Percentiles rank a stretch among this genome's conserved stretches.
These are phyloP conservation scores for Teleiodes luculella DNA, from an alignment of 2,888 invertebrate genomes.

Conservation along the genomic window DNA sequence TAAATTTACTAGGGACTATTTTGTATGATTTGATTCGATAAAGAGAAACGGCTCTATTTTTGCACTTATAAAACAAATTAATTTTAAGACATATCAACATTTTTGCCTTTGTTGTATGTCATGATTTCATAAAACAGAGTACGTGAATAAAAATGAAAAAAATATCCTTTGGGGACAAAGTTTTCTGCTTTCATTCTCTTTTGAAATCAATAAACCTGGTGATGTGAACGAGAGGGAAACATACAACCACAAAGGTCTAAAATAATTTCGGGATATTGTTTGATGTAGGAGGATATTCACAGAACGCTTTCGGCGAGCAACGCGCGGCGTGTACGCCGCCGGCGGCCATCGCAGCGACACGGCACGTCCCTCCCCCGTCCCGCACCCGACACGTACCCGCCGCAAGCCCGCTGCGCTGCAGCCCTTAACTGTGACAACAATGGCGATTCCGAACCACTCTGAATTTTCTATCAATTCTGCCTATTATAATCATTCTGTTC, in stretches of 20 bases:
- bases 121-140: too few species aligned
- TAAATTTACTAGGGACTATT: conserved; percentile 47
- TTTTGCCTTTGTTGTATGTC: too few species aligned
- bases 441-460: background rate
- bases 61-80: background rate
- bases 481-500: too few species aligned
- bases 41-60: background rate
- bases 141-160: too few species aligned
- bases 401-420: conserved; percentile 2
- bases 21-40: background rate
- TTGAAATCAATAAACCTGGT: too few species aligned
- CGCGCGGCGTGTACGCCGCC: conserved; percentile 56
- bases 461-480: background rate
- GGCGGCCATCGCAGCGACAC: conserved; percentile 37
- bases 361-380: conserved; percentile 11
- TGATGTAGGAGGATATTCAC: conserved; percentile 42
- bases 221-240: too few species aligned
- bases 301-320: conserved; percentile 47
- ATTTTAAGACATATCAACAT: too few species aligned
- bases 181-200: too few species aligned
- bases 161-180: too few species aligned
- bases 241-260: background rate
- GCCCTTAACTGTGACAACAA: background rate
- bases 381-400: conserved; percentile 11
- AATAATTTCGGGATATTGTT: conserved; percentile 23